Percentiles rank a stretch among this genome's conserved stretches.
phyloP scores from a whole-genome alignment of 2,888 invertebrate species.

The Spodoptera littoralis region DNA sequence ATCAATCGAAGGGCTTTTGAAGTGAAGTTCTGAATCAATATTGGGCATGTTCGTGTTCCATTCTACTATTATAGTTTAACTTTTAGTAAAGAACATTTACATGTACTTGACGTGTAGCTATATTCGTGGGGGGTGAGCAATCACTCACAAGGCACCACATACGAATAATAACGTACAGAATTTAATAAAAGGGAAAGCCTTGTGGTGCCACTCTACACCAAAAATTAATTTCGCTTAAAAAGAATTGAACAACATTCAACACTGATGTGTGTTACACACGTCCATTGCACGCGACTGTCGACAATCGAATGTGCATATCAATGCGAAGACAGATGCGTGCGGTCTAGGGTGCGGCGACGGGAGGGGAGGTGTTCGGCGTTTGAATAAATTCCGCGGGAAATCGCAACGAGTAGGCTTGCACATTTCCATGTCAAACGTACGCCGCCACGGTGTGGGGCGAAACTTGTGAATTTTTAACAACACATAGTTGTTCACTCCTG shows the following conservation, averaged over 20 bases:
- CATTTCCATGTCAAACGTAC: slow-evolving; percentile 87
- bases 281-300: slow-evolving; percentile 61
- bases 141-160: slow-evolving; percentile 22
- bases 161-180: slow-evolving; percentile 13
- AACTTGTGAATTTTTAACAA: slow-evolving; percentile 82
- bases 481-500: slow-evolving; percentile 60
- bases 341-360: slow-evolving; percentile 49
- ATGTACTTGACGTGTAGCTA: slow-evolving; percentile 9
- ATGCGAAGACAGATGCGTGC: slow-evolving; percentile 74
- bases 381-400: slow-evolving; percentile 78
- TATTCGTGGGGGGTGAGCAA: slow-evolving; percentile 30
- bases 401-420: slow-evolving; percentile 74
- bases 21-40: slow-evolving; percentile 27
- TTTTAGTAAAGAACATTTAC: slow-evolving; percentile 27
- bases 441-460: slow-evolving; percentile 59
- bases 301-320: slow-evolving; percentile 83
- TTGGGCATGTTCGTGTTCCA: slow-evolving; percentile 6
- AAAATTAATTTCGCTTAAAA: slow-evolving; percentile 38
- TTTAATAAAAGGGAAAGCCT: slow-evolving; percentile 20
- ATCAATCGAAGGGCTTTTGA: slow-evolving; percentile 38
- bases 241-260: slow-evolving; percentile 41
- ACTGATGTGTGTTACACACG: slow-evolving; percentile 61
- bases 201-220: slow-evolving; percentile 25
- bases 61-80: slow-evolving; percentile 9
- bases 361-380: slow-evolving; percentile 62